phyloP scores from a whole-genome alignment of 1,140 invertebrate genomes.

The Aphelinus certus region DNA sequence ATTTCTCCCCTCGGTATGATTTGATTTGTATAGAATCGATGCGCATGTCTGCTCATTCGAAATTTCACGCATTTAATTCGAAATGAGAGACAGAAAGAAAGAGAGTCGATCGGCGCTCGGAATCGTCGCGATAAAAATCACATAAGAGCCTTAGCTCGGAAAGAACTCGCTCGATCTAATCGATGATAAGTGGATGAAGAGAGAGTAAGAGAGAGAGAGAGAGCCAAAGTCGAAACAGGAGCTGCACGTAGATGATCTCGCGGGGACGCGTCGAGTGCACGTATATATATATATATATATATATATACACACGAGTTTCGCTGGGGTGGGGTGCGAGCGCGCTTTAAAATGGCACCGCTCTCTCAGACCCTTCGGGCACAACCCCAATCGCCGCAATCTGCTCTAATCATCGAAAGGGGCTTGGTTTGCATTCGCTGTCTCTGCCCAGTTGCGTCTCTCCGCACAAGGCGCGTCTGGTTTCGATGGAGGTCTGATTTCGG shows the following conservation, averaged over 20 bases:
- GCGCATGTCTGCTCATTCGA: too few species aligned
- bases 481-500: too few species aligned
- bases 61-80: background rate
- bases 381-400: slow-evolving; percentile 55
- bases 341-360: slow-evolving; percentile 59
- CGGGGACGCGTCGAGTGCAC: slow-evolving; percentile 40
- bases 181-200: slow-evolving; percentile 49
- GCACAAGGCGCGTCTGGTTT: too few species aligned
- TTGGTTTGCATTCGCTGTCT: slow-evolving; percentile 56
- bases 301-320: background rate
- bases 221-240: slow-evolving; percentile 40
- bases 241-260: slow-evolving; percentile 53
- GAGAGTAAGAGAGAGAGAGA: slow-evolving; percentile 38
- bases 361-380: slow-evolving; percentile 42
- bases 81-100: background rate
- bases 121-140: slow-evolving; percentile 30
- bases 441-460: background rate
- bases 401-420: slow-evolving; percentile 61
- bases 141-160: slow-evolving; percentile 1
- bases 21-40: too few species aligned
- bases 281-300: background rate
- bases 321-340: slow-evolving; percentile 49
- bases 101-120: background rate
- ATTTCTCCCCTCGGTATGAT: too few species aligned
- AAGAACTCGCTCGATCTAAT: slow-evolving; percentile 48